phyloP scores from a whole-genome alignment of 2,888 invertebrate genomes.

The Spisula solida region DNA sequence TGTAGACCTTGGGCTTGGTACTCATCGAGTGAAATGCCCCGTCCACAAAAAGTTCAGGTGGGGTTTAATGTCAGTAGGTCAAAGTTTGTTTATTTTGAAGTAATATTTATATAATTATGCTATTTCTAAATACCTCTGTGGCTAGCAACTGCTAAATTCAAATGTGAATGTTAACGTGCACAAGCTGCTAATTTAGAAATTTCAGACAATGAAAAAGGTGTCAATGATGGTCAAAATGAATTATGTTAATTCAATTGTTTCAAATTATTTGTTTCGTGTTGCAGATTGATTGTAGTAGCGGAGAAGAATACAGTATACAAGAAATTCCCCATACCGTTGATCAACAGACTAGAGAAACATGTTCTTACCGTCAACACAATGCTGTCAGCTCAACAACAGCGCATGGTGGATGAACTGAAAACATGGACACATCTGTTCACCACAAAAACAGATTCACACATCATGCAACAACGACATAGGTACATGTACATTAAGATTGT shows the following conservation, averaged over 20 bases:
- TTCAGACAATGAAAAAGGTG: too few relatives aligned
- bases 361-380: slow-evolving; percentile 85
- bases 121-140: too few relatives aligned
- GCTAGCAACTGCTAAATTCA: too few relatives aligned
- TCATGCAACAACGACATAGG: not conserved
- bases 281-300: slow-evolving; percentile 84
- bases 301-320: slow-evolving; percentile 85
- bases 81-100: too few relatives aligned
- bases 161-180: too few relatives aligned
- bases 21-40: slow-evolving; percentile 83
- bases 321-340: slow-evolving; percentile 86
- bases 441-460: slow-evolving; percentile 18
- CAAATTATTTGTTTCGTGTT: not conserved
- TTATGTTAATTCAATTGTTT: too few relatives aligned
- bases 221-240: too few relatives aligned
- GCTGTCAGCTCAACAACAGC: slow-evolving; percentile 76
- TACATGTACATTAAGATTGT: not conserved
- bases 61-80: too few relatives aligned
- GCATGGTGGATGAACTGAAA: slow-evolving; percentile 72
- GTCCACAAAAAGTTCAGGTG: slow-evolving; percentile 83
- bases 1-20: slow-evolving; percentile 85
- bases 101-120: too few relatives aligned
- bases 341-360: slow-evolving; percentile 86
- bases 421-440: slow-evolving; percentile 76
- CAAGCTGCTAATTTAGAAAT: too few relatives aligned